Evolutionary conservation across 2,888 invertebrate genomes (phyloP).

Genomic region (Carterocephalus palaemon): DNA sequence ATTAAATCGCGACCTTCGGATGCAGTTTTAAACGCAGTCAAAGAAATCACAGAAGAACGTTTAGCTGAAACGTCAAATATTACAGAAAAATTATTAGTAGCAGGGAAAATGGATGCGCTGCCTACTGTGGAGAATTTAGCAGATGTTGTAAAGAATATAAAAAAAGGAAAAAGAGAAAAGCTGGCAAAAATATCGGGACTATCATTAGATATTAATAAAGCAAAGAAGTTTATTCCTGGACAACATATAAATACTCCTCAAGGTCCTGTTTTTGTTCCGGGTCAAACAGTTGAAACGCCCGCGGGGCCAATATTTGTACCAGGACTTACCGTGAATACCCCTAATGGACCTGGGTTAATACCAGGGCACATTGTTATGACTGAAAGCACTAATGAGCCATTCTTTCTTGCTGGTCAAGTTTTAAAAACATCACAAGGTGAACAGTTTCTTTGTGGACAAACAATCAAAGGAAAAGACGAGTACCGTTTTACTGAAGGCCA

Average conservation of each 20-base stretch:
- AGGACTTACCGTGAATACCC: slow-evolving; percentile 84
- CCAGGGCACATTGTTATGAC: slow-evolving; percentile 85
- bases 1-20: slow-evolving; percentile 72
- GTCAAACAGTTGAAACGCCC: slow-evolving; percentile 85
- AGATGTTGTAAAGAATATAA: slow-evolving; percentile 80
- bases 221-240: slow-evolving; percentile 84
- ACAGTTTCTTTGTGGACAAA: slow-evolving; percentile 82
- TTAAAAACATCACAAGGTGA: slow-evolving; percentile 77
- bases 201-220: slow-evolving; percentile 82
- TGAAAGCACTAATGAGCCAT: slow-evolving; percentile 77
- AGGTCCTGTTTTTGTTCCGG: slow-evolving; percentile 85
- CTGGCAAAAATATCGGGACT: slow-evolving; percentile 82
- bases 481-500: slow-evolving; percentile 81
- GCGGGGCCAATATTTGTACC: slow-evolving; percentile 84
- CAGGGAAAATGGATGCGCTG: slow-evolving; percentile 76
- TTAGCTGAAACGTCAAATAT: slow-evolving; percentile 80
- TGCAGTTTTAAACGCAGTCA: slow-evolving; percentile 65
- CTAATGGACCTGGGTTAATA: slow-evolving; percentile 82
- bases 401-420: slow-evolving; percentile 85
- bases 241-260: slow-evolving; percentile 84
- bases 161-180: slow-evolving; percentile 77
- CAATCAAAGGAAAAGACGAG: slow-evolving; percentile 77
- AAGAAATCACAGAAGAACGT: slow-evolving; percentile 76
- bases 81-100: slow-evolving; percentile 76
- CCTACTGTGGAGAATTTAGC: slow-evolving; percentile 82